A percentile compares a stretch with the other conserved stretches of the same genome.
phyloP scores from a whole-genome alignment of 2,888 invertebrate species.

The Latrodectus hesperus region DNA sequence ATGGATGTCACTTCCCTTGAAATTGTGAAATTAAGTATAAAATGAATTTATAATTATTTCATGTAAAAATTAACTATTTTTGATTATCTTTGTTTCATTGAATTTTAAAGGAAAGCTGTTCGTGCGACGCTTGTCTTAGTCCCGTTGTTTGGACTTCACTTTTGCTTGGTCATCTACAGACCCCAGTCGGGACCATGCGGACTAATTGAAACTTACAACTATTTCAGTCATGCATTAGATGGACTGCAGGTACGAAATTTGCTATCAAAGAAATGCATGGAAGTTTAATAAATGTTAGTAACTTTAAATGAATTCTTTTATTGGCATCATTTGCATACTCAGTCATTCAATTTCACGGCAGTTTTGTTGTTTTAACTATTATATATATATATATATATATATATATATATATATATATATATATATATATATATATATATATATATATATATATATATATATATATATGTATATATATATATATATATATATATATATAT shows the following conservation, averaged over 20 bases:
- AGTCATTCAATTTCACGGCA: neutral
- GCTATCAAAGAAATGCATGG: neutral
- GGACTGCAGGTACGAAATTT: constrained; percentile 75
- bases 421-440: too few species aligned
- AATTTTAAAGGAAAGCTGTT: constrained; percentile 76
- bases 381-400: neutral
- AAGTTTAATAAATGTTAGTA: neutral
- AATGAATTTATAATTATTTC: neutral
- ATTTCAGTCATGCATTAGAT: constrained; percentile 75
- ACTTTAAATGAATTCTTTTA: neutral
- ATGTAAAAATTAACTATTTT: neutral
- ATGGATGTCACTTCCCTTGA: neutral
- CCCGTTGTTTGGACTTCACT: constrained; percentile 77
- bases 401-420: too few species aligned
- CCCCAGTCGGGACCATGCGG: constrained; percentile 72
- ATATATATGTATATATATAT: too few species aligned
- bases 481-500: too few species aligned
- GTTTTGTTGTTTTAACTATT: neutral
- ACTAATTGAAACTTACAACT: constrained; percentile 74
- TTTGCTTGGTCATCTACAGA: constrained; percentile 76
- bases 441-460: too few species aligned
- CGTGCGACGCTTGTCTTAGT: constrained; percentile 77
- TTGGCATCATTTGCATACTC: neutral
- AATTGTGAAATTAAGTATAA: neutral
- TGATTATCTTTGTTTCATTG: neutral